phyloP scores from a whole-genome alignment of 2,113 vertebrate species.

The Sisor rabdophorus region DNA sequence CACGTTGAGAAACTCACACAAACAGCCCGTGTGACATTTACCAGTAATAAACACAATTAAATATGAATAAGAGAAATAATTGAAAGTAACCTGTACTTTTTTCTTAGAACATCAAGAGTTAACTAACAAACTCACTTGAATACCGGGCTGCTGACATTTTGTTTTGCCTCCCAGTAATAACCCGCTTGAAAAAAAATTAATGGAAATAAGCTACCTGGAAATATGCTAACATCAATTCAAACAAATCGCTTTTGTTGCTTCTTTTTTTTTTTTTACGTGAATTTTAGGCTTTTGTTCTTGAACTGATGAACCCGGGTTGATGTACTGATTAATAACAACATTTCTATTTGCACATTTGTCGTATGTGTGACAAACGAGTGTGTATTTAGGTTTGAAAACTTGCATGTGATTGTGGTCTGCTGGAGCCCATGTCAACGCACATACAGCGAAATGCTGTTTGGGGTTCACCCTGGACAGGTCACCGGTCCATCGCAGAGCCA shows the following conservation, averaged over 20 bases:
- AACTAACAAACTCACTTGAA: conserved; percentile 46
- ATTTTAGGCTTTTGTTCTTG: too few relatives aligned
- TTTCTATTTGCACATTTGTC: too few relatives aligned
- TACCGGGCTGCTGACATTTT: conserved; percentile 61
- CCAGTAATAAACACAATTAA: conserved; percentile 75
- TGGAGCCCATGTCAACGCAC: too few relatives aligned
- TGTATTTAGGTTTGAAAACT: conserved; percentile 19
- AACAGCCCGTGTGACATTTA: conserved; percentile 72
- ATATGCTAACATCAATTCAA: background rate
- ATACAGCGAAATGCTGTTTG: too few relatives aligned
- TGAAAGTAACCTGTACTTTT: conserved; percentile 68
- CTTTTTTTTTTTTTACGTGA: too few relatives aligned
- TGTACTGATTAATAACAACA: too few relatives aligned
- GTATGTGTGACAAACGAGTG: conserved; percentile 21
- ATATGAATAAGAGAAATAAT: conserved; percentile 76
- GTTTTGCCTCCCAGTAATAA: conserved; percentile 28
- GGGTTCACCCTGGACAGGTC: too few relatives aligned
- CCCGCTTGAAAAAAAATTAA: conserved; percentile 27
- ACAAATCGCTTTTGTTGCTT: too few relatives aligned
- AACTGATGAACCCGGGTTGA: too few relatives aligned
- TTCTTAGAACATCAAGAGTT: conserved; percentile 42
- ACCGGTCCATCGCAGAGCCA: too few relatives aligned
- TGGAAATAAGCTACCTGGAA: background rate
- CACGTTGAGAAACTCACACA: conserved; percentile 61
- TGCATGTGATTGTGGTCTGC: too few relatives aligned